Evolutionary conservation across 1,140 invertebrate genomes (phyloP).

Genomic region (Drosophila virilis): DNA sequence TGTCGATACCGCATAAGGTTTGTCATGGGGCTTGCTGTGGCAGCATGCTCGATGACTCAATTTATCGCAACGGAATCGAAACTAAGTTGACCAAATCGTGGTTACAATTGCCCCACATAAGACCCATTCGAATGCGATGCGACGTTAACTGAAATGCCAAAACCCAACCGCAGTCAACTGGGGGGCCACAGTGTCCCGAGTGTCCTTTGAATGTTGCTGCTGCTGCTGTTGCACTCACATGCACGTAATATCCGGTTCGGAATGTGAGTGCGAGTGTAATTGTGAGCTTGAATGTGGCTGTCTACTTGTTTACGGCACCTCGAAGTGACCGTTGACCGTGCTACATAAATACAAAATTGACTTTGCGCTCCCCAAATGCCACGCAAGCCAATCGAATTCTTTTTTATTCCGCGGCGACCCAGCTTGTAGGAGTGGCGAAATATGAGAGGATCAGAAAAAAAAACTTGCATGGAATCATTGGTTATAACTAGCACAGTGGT

Average conservation of each 20-base stretch:
- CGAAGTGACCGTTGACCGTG: conserved; percentile 73
- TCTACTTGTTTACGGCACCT: conserved; percentile 71
- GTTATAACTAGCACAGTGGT: conserved; percentile 13
- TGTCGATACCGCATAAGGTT: conserved; percentile 19
- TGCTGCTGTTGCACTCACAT: conserved; percentile 30
- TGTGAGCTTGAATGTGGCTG: conserved; percentile 38
- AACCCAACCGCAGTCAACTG: conserved; percentile 69
- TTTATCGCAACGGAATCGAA: conserved; percentile 56
- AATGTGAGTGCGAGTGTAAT: not conserved
- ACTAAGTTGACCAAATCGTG: conserved; percentile 72
- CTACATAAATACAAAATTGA: conserved; percentile 79
- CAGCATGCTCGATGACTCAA: not conserved
- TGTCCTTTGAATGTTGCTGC: conserved; percentile 36
- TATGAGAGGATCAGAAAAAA: not conserved
- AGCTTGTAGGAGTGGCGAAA: conserved; percentile 1
- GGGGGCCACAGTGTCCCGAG: conserved; percentile 45
- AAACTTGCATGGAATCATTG: conserved; percentile 17
- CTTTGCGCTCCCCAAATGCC: conserved; percentile 59
- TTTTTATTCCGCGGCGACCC: conserved; percentile 22
- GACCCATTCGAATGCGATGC: conserved; percentile 27
- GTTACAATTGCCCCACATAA: conserved; percentile 52
- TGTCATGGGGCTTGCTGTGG: conserved; percentile 7
- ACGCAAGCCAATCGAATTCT: conserved; percentile 63
- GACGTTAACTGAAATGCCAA: conserved; percentile 70
- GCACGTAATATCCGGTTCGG: conserved; percentile 44